A percentile compares a stretch with the other conserved stretches of the same genome.
phyloP scores from a whole-genome alignment of 2,888 invertebrate species.

The Dyspetes luteomarginatus region DNA sequence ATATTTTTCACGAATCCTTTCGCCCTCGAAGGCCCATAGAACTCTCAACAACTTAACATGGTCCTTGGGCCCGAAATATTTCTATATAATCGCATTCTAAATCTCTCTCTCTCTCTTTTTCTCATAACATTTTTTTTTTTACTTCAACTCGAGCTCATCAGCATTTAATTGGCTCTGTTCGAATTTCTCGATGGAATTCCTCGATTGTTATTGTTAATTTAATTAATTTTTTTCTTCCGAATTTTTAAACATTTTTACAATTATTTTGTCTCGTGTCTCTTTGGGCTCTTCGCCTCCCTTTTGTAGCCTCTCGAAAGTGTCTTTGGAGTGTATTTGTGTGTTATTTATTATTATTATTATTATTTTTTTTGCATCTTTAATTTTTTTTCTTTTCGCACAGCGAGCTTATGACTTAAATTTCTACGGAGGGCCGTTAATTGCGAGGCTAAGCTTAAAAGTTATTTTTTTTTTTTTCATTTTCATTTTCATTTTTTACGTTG shows the following conservation, averaged over 20 bases:
- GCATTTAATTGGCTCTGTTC: neutral
- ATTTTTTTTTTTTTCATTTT: constrained; percentile 20
- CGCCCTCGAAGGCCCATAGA: constrained; percentile 78
- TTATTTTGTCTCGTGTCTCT: constrained; percentile 1
- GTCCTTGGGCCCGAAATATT: constrained; percentile 74
- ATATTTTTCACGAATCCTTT: constrained; percentile 59
- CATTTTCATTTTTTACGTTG: constrained; percentile 46
- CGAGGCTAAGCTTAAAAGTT: constrained; percentile 58
- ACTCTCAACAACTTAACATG: constrained; percentile 82
- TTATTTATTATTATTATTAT: constrained; percentile 10
- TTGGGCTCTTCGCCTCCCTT: constrained; percentile 68
- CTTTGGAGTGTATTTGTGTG: constrained; percentile 20
- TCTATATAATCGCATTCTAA: constrained; percentile 60
- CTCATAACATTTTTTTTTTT: neutral
- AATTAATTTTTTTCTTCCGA: constrained; percentile 1
- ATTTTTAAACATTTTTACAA: constrained; percentile 5
- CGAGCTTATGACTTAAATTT: constrained; percentile 41
- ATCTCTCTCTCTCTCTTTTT: constrained; percentile 14
- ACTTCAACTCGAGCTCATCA: neutral
- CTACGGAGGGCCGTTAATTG: constrained; percentile 63
- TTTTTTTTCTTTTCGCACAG: constrained; percentile 52
- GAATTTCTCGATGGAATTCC: neutral
- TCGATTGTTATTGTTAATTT: neutral
- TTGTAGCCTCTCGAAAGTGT: constrained; percentile 16
- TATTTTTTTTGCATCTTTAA: constrained; percentile 20